phyloP scores from a whole-genome alignment of 1,140 invertebrate species.

The Parasteatoda tepidariorum region DNA sequence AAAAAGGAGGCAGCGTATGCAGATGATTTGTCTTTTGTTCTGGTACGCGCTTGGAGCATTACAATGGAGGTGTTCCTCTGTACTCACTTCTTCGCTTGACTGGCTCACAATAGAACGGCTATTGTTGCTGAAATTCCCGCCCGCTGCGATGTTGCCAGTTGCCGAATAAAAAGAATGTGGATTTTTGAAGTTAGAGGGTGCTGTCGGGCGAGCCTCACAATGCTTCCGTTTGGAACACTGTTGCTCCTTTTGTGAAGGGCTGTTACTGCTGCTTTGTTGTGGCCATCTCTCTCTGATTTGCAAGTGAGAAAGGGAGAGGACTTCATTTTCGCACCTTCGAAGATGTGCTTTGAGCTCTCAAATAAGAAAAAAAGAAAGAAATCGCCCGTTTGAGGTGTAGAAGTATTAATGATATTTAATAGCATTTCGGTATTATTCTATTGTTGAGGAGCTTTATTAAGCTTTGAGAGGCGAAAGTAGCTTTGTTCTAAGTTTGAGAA shows the following conservation, averaged over 20 bases:
- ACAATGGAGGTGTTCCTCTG: constrained; percentile 58
- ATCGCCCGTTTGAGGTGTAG: not conserved
- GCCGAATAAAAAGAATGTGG: constrained; percentile 49
- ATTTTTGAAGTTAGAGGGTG: constrained; percentile 57
- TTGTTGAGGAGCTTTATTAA: not conserved
- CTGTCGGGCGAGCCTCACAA: constrained; percentile 45
- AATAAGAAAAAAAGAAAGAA: constrained; percentile 24
- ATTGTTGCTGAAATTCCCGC: constrained; percentile 46
- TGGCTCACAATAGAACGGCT: constrained; percentile 43
- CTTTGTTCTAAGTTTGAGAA: constrained; percentile 1
- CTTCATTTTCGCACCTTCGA: constrained; percentile 49
- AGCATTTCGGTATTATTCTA: constrained; percentile 30
- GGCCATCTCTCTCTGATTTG: constrained; percentile 45
- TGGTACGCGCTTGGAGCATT: not conserved
- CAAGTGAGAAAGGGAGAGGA: constrained; percentile 35
- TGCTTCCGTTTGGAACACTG: constrained; percentile 50
- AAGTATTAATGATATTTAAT: constrained; percentile 52
- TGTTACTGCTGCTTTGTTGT: constrained; percentile 53
- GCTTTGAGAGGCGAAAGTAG: not conserved
- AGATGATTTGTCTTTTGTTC: constrained; percentile 56
- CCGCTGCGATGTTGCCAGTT: constrained; percentile 53
- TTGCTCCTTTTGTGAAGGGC: constrained; percentile 55
- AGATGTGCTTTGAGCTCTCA: constrained; percentile 22
- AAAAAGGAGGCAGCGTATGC: constrained; percentile 46
- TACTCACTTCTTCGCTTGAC: constrained; percentile 58